Base-by-base conservation (phyloP, 2,888 invertebrate species). In the Synanthedon myopaeformis region DNA sequence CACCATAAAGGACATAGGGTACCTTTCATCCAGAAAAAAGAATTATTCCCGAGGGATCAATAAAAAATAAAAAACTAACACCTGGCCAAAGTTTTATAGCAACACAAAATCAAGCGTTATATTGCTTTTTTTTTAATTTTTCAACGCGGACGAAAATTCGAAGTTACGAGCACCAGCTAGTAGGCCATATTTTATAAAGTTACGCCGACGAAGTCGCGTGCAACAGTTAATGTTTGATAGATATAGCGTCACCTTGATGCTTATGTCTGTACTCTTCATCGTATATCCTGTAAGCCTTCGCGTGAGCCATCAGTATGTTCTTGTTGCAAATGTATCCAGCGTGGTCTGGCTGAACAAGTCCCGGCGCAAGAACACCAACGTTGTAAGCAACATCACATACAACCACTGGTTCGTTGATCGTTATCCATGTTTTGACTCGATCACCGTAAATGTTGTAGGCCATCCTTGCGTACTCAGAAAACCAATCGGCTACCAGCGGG, bases 241-340 rank as follows among this genome's bases (percentile, higher is more conserved):
- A 23, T 3, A 23, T 23, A 23, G 23, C 3, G 55, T 67, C 61
- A 67, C 90, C 90, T 19, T 79, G 74, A 59, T 89, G 88, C 3
- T 60, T 63, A 3, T 67, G 54, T 58, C 82, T 80, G 64, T 89
- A 92, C 53, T 87, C 76, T 4, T 79, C 64, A 41, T 89, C 81
- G 61, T 90, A 90, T 63, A 90, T 76, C 59, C 88, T 87, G 58
- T 88, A 90, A 6, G 84, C 89, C 60, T 79, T 84, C 0, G 90
- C 90, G 66, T 93, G 93, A 0, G 92, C 90, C 61, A 90, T 85
- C 3, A 93, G 67, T 49, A 90, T 65, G 64, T 92, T 89, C 65
- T 92, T 92, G 1, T 83, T 84, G 54, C 90, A 91, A 1, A 86
- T 59, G 64, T 92, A 92, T 19, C 78, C 71, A 0, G 83, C 89